Conservation (phyloP, 2,113 vertebrate species). For the Odontophorus gujanensis region DNA sequence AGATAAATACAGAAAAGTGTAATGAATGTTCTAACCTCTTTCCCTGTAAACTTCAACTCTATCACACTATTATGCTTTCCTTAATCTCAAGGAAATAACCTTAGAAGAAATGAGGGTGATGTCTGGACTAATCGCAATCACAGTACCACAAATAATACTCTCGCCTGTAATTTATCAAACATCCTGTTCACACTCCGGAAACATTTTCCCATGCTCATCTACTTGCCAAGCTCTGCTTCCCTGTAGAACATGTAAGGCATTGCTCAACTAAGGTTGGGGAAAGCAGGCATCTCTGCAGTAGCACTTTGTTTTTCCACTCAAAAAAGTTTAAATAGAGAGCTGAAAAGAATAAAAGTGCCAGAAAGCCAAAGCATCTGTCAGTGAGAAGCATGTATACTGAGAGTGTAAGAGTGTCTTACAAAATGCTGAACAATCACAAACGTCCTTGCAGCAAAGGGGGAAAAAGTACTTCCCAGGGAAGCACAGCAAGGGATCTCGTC, state of each 20-base stretch:
- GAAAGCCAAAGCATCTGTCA: not conserved
- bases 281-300: not conserved
- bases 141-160: conserved; percentile 60
- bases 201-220: conserved; percentile 17
- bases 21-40: conserved; percentile 62
- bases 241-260: not conserved
- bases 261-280: not conserved
- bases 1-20: conserved; percentile 59
- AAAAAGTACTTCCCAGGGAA: not conserved
- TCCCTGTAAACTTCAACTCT: conserved; percentile 39
- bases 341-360: not conserved
- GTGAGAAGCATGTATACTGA: not conserved
- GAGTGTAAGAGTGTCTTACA: not conserved
- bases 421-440: not conserved
- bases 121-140: conserved; percentile 67
- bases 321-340: not conserved
- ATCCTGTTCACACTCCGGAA: conserved; percentile 57
- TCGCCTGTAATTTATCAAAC: conserved; percentile 71
- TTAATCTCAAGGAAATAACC: conserved; percentile 49
- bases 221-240: conserved; percentile 13
- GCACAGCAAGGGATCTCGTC: not conserved
- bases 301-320: not conserved
- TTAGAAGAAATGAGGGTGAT: conserved; percentile 9
- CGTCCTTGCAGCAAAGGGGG: not conserved
- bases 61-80: conserved; percentile 36